Evolutionary conservation across 2,113 vertebrate genomes (phyloP), one percentile per base, ranked within the genome.

Genomic region (Pluvianellus socialis): DNA sequence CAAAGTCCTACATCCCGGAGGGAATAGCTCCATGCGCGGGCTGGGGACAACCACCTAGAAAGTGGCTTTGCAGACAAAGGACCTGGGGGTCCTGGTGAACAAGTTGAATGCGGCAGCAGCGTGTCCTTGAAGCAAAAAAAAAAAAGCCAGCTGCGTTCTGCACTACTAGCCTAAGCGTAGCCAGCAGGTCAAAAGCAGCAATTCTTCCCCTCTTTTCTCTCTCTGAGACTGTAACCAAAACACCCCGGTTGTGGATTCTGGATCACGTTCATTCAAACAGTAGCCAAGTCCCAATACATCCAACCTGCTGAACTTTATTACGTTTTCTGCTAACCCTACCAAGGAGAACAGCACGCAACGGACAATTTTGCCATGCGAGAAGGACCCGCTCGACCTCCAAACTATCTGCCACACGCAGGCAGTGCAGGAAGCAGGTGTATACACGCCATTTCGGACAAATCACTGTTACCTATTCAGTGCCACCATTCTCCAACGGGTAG

Each of bases 351-450:
- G 20, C 4, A 7, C 28, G 16, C 12, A 50, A 75, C 0, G 1
- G 32, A 5, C 63, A 73, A 14, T 44, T 63, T 1, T 32, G 33
- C 47, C 1, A 0, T 8, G 38, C 12, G 21, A 8, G 1, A n/a
- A 79, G 27, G 32, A 32, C 17, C 76, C 45, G 50, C 55, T 27
- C 19, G 16, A 63, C 2, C 35, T 61, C 27, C 55, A 26, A 91
- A 23, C 61, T 42, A 63, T 4, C 47, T 68, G 45, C 30, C 70
- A 81, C 0, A 0, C 62, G 72, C 63, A 88, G 61, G 23, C 24
- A 71, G 44, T 14, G 8, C 9, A 67, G 59, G 35, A 33, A 75
- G 12, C 19, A 62, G 23, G 18, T 6, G 14, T 0, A 61, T 0
- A 71, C 44, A 38, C 15, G 40, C 26, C 82, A 73, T 20, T 84